These are phyloP conservation scores for Phoeniculus purpureus DNA, from an alignment of 2,797 vertebrate genomes.

Conservation along the genomic window DNA sequence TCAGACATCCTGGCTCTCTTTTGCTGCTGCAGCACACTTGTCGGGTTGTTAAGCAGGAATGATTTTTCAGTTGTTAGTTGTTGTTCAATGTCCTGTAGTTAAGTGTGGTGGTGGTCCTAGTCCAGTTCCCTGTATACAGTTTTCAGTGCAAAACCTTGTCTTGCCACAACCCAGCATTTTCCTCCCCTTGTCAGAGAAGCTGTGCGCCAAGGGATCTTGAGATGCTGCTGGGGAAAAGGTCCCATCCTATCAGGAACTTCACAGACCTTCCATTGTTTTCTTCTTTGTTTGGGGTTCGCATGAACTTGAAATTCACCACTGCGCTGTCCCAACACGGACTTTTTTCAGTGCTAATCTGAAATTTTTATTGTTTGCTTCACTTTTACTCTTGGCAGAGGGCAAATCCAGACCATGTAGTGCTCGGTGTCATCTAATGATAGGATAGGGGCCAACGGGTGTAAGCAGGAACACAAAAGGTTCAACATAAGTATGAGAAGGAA, in stretches of 20 bases:
- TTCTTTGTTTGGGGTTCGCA: not conserved
- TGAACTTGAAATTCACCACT: not conserved
- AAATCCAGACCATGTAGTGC: not conserved
- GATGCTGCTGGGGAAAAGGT: not conserved
- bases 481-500: no score
- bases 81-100: not conserved
- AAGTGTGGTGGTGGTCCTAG: not conserved
- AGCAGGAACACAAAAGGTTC: no score
- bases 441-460: no score
- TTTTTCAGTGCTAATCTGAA: not conserved
- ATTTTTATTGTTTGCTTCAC: not conserved
- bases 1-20: not conserved
- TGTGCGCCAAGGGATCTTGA: not conserved
- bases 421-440: no score
- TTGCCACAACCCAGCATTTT: not conserved
- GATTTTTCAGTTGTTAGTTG: conserved; percentile 6
- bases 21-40: conserved; percentile 2
- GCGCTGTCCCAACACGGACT: not conserved
- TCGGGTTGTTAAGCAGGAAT: not conserved
- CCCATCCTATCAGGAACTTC: not conserved
- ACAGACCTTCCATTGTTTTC: not conserved
- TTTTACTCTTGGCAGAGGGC: not conserved
- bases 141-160: not conserved
- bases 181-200: not conserved
- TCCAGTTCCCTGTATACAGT: not conserved